A percentile compares a stretch with the other conserved stretches of the same genome.
Conservation (phyloP, 2,797 vertebrate genomes). For the Sternarchorhynchus goeldii region DNA sequence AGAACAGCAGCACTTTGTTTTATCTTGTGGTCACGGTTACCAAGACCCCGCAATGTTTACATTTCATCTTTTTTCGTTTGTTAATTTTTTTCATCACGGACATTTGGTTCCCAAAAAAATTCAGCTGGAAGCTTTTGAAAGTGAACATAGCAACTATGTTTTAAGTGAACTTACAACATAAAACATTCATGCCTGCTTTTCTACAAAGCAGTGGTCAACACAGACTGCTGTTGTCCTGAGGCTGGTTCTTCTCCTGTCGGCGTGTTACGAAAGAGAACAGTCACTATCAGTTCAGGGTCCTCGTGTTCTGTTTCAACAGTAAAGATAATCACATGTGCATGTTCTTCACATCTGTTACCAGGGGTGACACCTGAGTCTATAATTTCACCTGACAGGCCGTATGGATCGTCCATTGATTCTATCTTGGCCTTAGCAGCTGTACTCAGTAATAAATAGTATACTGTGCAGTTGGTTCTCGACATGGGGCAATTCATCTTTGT, state of each 20-base stretch:
- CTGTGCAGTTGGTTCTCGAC: slow-evolving; percentile 15
- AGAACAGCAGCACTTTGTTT: no score
- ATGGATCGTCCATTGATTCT: slow-evolving; percentile 21
- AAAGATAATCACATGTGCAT: slow-evolving; percentile 6
- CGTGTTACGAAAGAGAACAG: background rate
- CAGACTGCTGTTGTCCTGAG: slow-evolving; percentile 4
- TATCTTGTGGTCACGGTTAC: no score
- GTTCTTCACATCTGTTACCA: background rate
- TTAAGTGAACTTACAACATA: background rate
- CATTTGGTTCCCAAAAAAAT: background rate
- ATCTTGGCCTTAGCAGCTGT: slow-evolving; percentile 5
- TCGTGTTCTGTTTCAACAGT: background rate
- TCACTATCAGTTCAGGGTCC: background rate
- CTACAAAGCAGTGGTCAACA: slow-evolving; percentile 19
- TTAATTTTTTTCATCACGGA: background rate
- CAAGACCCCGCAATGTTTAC: no score
- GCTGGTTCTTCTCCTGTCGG: slow-evolving; percentile 18
- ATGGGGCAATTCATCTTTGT: background rate
- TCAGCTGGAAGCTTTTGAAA: background rate
- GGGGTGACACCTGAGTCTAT: slow-evolving; percentile 19
- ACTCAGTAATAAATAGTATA: slow-evolving; percentile 14
- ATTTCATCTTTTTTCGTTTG: background rate
- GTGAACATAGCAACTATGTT: background rate
- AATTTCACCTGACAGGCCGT: slow-evolving; percentile 17
- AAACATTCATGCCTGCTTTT: slow-evolving; percentile 24